Evolutionary conservation across 2,888 invertebrate species (phyloP).

Genomic region (Patella depressa): DNA sequence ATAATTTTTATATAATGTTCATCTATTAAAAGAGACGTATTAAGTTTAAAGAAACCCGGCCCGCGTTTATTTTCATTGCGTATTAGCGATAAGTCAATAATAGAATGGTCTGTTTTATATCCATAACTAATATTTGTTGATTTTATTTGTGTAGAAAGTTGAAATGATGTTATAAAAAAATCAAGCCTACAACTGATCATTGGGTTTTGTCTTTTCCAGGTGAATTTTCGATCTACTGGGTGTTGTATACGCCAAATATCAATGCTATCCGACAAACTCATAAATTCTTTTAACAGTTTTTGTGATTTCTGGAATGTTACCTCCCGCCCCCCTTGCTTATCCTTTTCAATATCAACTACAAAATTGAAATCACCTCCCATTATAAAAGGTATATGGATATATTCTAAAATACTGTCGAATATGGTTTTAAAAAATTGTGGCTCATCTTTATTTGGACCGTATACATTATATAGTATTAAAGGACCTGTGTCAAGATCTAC

Average conservation of each 20-base stretch:
- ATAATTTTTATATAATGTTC: neutral
- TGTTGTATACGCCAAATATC: constrained; percentile 14
- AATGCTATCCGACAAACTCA: neutral
- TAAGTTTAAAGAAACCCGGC: constrained; percentile 18
- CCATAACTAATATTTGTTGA: neutral
- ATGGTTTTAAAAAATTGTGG: too few species aligned
- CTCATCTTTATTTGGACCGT: too few species aligned
- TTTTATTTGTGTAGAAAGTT: neutral
- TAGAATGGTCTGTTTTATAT: too few species aligned
- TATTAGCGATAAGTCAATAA: neutral
- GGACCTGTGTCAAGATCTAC: too few species aligned
- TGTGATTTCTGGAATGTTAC: too few species aligned
- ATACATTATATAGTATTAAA: too few species aligned
- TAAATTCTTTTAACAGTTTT: neutral
- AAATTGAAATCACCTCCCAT: neutral
- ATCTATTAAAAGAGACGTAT: constrained; percentile 13
- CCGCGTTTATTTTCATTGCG: neutral
- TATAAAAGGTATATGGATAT: neutral
- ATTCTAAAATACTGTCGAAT: too few species aligned
- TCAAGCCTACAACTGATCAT: constrained; percentile 14
- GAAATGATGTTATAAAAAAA: constrained; percentile 15
- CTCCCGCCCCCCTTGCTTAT: too few species aligned
- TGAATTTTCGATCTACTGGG: constrained; percentile 15
- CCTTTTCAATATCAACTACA: too few species aligned
- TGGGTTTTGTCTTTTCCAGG: constrained; percentile 16